Conservation (phyloP, 1,140 invertebrate species). For the Drosophila arawakana region DNA sequence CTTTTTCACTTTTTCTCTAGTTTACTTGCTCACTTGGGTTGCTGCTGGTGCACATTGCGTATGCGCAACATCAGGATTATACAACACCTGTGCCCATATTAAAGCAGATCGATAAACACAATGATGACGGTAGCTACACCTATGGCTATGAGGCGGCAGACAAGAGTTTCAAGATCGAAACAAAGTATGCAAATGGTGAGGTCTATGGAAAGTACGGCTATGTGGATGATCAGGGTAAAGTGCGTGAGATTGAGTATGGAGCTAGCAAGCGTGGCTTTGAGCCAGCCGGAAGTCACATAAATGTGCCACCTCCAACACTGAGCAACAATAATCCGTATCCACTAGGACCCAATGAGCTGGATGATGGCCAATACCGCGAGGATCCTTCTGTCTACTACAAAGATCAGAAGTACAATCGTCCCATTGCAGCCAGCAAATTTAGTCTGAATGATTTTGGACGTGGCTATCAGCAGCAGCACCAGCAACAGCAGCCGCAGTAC, state of each 20-base stretch:
- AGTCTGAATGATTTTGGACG: slow-evolving; percentile 68
- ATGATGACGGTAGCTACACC: slow-evolving; percentile 94
- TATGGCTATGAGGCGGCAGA: slow-evolving; percentile 95
- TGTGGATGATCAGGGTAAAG: slow-evolving; percentile 90
- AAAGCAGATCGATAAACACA: slow-evolving; percentile 94
- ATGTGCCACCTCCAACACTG: slow-evolving; percentile 90
- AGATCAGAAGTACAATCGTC: slow-evolving; percentile 88
- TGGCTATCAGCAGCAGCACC: slow-evolving; percentile 63
- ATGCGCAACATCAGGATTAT: slow-evolving; percentile 77
- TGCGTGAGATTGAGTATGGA: slow-evolving; percentile 94
- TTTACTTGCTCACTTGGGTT: slow-evolving; percentile 17
- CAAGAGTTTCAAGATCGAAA: slow-evolving; percentile 96
- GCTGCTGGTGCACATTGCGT: slow-evolving; percentile 53
- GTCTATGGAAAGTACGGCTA: slow-evolving; percentile 90
- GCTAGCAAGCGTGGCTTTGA: slow-evolving; percentile 94
- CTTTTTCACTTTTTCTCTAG: neutral
- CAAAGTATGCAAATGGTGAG: slow-evolving; percentile 92
- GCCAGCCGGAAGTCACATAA: slow-evolving; percentile 91
- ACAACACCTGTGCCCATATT: slow-evolving; percentile 91
- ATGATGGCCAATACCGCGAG: slow-evolving; percentile 93
- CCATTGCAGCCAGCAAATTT: slow-evolving; percentile 77
- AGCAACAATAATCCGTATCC: slow-evolving; percentile 85
- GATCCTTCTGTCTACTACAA: slow-evolving; percentile 92
- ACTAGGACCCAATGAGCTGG: slow-evolving; percentile 88
- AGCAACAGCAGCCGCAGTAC: slow-evolving; percentile 58